phyloP scores from a whole-genome alignment of 2,888 invertebrate genomes.

The Scaptomyza parva region DNA sequence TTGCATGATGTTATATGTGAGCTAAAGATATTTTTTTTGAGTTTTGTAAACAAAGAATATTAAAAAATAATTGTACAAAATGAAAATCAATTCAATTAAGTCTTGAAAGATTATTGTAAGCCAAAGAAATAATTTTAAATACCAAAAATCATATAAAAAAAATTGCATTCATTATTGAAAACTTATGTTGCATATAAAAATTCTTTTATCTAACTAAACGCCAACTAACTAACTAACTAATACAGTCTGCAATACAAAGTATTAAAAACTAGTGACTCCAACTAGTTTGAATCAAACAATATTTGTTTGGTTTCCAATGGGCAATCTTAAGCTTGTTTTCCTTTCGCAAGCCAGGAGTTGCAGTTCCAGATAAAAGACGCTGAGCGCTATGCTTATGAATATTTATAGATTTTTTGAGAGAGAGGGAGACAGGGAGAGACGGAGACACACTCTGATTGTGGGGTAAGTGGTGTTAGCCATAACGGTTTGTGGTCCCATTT shows the following conservation, averaged over 20 bases:
- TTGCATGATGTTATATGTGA: not conserved
- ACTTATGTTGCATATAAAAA: not conserved
- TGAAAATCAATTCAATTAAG: no score
- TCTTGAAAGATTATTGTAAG: no score
- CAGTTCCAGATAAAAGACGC: constrained; percentile 12
- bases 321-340: constrained; percentile 35
- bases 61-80: no score
- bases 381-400: constrained; percentile 68
- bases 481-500: constrained; percentile 26
- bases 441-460: constrained; percentile 53
- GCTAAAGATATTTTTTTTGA: no score
- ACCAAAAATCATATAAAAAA: no score
- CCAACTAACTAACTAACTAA: no score
- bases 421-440: not conserved
- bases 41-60: not conserved
- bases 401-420: constrained; percentile 69
- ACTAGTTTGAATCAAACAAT: constrained; percentile 12
- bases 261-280: constrained; percentile 1
- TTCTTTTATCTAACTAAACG: not conserved
- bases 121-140: no score
- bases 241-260: not conserved
- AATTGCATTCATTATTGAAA: no score
- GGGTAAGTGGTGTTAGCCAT: constrained; percentile 50
- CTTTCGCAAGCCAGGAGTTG: constrained; percentile 67
- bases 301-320: constrained; percentile 13